Conservation (phyloP, 2,888 invertebrate species). For the Apantesis nais region DNA sequence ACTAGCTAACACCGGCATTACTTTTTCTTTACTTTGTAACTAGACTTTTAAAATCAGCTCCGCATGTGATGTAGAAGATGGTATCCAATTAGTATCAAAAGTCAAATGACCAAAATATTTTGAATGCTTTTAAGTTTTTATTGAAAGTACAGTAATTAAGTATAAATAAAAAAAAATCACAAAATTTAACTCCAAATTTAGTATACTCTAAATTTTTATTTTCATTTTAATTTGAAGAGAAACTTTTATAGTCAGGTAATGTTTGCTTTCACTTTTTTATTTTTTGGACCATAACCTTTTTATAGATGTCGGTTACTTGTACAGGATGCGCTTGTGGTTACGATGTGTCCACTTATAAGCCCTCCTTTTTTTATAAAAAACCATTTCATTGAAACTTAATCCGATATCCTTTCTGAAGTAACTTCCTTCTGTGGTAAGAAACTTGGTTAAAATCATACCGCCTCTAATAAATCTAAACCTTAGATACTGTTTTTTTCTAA, state of each 20-base stretch:
- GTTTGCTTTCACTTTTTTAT: slow-evolving; percentile 33
- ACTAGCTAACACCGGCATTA: too few species aligned
- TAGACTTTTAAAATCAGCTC: too few species aligned
- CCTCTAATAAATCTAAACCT: neutral
- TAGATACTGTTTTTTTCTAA: too few species aligned
- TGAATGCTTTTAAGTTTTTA: neutral
- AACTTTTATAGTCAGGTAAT: neutral
- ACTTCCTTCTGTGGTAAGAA: slow-evolving; percentile 22
- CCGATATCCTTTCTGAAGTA: slow-evolving; percentile 40
- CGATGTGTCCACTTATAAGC: slow-evolving; percentile 22
- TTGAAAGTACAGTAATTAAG: neutral
- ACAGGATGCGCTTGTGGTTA: slow-evolving; percentile 45
- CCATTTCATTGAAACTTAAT: slow-evolving; percentile 35
- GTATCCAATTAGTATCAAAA: too few species aligned
- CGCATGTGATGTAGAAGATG: too few species aligned
- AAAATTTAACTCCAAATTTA: neutral
- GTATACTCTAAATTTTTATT: neutral
- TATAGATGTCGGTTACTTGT: neutral
- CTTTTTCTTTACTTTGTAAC: too few species aligned
- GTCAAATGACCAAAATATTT: neutral
- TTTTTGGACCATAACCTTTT: slow-evolving; percentile 6
- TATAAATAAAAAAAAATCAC: neutral
- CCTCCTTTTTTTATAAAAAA: slow-evolving; percentile 9
- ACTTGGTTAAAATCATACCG: neutral
- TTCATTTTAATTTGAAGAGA: neutral